Evolutionary conservation across 2,797 vertebrate species (phyloP).

Genomic region (Phrynocephalus vlangalii): DNA sequence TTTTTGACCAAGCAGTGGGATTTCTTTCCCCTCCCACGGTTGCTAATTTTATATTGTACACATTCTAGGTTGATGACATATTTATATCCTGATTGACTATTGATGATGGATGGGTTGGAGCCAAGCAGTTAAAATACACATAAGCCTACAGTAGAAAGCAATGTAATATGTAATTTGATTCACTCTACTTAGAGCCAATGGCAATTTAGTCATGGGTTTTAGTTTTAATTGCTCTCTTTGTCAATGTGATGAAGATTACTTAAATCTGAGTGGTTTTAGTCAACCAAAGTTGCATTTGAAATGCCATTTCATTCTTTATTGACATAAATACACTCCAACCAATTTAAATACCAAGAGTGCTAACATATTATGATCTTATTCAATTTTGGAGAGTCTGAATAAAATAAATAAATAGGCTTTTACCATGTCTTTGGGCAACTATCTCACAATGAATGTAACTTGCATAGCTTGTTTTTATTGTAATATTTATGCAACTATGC

Average conservation of each 20-base stretch:
- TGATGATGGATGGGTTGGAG: constrained; percentile 46
- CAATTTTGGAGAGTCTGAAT: constrained; percentile 31
- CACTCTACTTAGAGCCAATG: constrained; percentile 52
- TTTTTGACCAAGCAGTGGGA: constrained; percentile 20
- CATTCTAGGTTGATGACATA: constrained; percentile 26
- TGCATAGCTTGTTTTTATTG: neutral
- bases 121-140: constrained; percentile 23
- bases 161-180: constrained; percentile 55
- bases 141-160: constrained; percentile 11
- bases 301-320: constrained; percentile 61
- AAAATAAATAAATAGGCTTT: constrained; percentile 4
- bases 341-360: constrained; percentile 41
- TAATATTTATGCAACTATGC: neutral
- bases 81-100: constrained; percentile 51
- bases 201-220: constrained; percentile 58
- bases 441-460: constrained; percentile 14
- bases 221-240: constrained; percentile 68
- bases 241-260: constrained; percentile 46
- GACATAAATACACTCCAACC: constrained; percentile 47
- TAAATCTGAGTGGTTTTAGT: constrained; percentile 52
- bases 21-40: neutral
- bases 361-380: constrained; percentile 38
- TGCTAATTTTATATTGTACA: constrained; percentile 14
- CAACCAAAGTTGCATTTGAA: constrained; percentile 32
- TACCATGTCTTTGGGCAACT: constrained; percentile 11